phyloP scores from a whole-genome alignment of 2,113 vertebrate species.

The Nibea albiflora region DNA sequence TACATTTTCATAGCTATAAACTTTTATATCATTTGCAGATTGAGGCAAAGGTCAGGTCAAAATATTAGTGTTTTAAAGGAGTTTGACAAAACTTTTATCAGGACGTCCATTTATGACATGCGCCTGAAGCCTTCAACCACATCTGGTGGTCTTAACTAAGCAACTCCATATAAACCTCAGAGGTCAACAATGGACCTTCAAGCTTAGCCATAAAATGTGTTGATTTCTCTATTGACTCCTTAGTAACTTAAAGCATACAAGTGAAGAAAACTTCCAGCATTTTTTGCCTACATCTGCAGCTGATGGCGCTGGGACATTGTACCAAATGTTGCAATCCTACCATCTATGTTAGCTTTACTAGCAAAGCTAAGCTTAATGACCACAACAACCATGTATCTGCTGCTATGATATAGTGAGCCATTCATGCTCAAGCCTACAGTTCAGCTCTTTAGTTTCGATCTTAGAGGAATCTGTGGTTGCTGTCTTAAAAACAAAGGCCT shows the following conservation, averaged over 20 bases:
- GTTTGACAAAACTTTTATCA: slow-evolving; percentile 1
- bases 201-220: slow-evolving; percentile 2
- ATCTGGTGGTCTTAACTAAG: background rate
- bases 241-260: slow-evolving; percentile 19
- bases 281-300: slow-evolving; percentile 39
- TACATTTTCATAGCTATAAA: slow-evolving; percentile 11
- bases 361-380: slow-evolving; percentile 58
- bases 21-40: slow-evolving; percentile 39
- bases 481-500: slow-evolving; percentile 52
- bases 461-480: slow-evolving; percentile 41
- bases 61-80: slow-evolving; percentile 12
- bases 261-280: slow-evolving; percentile 4
- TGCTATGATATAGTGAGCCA: slow-evolving; percentile 56
- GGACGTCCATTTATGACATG: background rate
- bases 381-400: slow-evolving; percentile 31
- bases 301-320: slow-evolving; percentile 4
- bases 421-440: slow-evolving; percentile 33
- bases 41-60: slow-evolving; percentile 15
- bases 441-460: slow-evolving; percentile 24
- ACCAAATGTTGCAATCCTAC: slow-evolving; percentile 44
- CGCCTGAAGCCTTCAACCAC: background rate
- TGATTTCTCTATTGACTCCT: background rate
- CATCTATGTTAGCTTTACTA: slow-evolving; percentile 40
- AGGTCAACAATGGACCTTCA: background rate
- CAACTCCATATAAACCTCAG: background rate